Evolutionary conservation across 2,797 vertebrate species (phyloP), one percentile per base, ranked within the genome.

Genomic region (Rhinophrynus dorsalis): DNA sequence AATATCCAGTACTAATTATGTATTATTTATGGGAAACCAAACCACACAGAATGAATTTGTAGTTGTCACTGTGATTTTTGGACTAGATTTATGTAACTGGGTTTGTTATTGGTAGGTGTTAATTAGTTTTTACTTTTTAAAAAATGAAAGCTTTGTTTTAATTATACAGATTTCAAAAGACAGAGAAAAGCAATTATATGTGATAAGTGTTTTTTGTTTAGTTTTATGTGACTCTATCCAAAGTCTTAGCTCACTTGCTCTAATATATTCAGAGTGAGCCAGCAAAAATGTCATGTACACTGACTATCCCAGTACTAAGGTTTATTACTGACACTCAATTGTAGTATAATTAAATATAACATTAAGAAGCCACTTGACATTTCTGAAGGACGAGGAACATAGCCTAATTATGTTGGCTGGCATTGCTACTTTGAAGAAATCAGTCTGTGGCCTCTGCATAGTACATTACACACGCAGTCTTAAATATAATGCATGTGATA

Each of bases 321-420:
- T 48, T 21, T 48, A 23, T 24, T 21, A 48, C 45, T 48, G 21
- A 48, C 17, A 24, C 45, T 48, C 20, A 7, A 48, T 48, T 23
- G 45, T 21, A 48, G 45, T 24, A 8, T 48, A 48, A 48, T 48
- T 48, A 48, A 11, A 48, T 23, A 48, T 48, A 20, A 48, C 45
- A 48, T 48, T 48, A 48, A 48, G 13, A 23, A 6, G 20, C 7
- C 20, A 48, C 45, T 23, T 48, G 20, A 48, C 45, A 48, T 23
- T 23, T 12, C 20, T 48, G 9, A 18, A n/a, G n/a, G 5, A 48
- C 20, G 45, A 23, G 21, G 21, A 11, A 48, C 45, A 11, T 45
- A 5, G 8, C 2, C 6, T 48, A 23, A 21, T 23, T 3, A 24
- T 12, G 11, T 24, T 48, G 20, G 45, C 20, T 48, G 45, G 20